Evolutionary conservation across 35 echinoderm and acorn worm species (phyloP).

Genomic region (Lytechinus variegatus): DNA sequence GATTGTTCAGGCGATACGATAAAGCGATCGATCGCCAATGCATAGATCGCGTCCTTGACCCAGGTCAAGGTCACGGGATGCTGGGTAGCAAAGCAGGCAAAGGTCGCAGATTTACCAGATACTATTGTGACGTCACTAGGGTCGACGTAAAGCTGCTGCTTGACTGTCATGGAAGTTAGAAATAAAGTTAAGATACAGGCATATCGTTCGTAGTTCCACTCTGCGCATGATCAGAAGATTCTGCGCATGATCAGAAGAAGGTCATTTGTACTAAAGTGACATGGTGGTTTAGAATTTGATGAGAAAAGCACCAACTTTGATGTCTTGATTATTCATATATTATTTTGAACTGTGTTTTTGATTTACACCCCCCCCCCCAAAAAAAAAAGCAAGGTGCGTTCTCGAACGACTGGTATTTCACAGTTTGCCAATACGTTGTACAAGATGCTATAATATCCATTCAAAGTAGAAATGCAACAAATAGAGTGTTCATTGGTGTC

Average conservation of each 20-base stretch:
- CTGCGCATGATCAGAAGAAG: no score
- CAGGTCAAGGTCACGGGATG: constrained; percentile 31
- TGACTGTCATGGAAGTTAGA: background rate
- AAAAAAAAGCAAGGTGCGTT: no score
- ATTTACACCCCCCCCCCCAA: no score
- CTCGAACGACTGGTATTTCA: background rate
- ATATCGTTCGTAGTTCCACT: background rate
- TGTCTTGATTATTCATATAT: no score
- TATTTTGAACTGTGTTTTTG: no score
- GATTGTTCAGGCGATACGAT: constrained; percentile 37
- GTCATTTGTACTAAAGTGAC: no score
- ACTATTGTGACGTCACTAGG: background rate
- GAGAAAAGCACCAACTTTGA: no score
- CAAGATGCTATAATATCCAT: no score
- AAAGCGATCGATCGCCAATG: constrained; percentile 33
- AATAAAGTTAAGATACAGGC: background rate
- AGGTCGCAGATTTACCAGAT: constrained; percentile 1
- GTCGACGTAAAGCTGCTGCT: constrained; percentile 39
- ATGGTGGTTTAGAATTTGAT: no score
- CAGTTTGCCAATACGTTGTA: background rate
- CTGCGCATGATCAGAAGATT: no score
- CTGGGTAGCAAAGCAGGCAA: constrained; percentile 29
- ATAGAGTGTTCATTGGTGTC: no score
- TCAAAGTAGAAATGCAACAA: no score
- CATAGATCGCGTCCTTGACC: constrained; percentile 42